A percentile compares a stretch with the other conserved stretches of the same genome.
These are phyloP conservation scores for Atherix ibis DNA, from an alignment of 2,888 invertebrate genomes.

Conservation along the genomic window DNA sequence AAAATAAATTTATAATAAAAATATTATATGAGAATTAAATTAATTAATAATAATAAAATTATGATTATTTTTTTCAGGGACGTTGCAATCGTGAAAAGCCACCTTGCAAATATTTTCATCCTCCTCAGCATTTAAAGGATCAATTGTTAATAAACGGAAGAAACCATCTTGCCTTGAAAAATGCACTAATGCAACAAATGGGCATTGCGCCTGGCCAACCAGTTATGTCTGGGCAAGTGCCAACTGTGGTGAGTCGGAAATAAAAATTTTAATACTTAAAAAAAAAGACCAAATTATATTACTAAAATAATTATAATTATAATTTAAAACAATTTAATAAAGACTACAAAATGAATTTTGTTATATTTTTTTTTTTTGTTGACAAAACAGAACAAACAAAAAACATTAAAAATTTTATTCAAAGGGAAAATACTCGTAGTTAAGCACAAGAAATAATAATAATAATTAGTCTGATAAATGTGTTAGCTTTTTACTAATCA, in stretches of 20 bases:
- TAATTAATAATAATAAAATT: too few species aligned
- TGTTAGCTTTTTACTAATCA: too few species aligned
- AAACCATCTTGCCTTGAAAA: constrained; percentile 98
- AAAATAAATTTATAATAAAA: too few species aligned
- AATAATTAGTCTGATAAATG: too few species aligned
- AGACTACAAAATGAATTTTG: too few species aligned
- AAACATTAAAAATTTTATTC: too few species aligned
- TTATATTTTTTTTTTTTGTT: too few species aligned
- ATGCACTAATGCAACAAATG: constrained; percentile 95
- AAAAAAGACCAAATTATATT: background rate
- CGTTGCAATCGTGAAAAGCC: constrained; percentile 99
- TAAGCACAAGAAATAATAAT: too few species aligned
- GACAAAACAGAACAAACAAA: too few species aligned
- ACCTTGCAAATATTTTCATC: constrained; percentile 99
- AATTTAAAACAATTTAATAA: too few species aligned
- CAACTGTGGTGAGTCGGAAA: constrained; percentile 62
- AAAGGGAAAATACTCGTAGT: too few species aligned
- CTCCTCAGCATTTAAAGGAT: constrained; percentile 99
- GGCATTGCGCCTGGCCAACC: constrained; percentile 81
- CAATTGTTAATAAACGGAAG: constrained; percentile 99
- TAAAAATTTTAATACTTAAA: background rate
- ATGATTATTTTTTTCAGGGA: constrained; percentile 64
- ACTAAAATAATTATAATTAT: background rate
- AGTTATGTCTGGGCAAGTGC: constrained; percentile 84
- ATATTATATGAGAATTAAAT: too few species aligned